These are phyloP conservation scores for Heterotilapia buettikoferi DNA, from an alignment of 2,113 vertebrate species.

Conservation along the genomic window DNA sequence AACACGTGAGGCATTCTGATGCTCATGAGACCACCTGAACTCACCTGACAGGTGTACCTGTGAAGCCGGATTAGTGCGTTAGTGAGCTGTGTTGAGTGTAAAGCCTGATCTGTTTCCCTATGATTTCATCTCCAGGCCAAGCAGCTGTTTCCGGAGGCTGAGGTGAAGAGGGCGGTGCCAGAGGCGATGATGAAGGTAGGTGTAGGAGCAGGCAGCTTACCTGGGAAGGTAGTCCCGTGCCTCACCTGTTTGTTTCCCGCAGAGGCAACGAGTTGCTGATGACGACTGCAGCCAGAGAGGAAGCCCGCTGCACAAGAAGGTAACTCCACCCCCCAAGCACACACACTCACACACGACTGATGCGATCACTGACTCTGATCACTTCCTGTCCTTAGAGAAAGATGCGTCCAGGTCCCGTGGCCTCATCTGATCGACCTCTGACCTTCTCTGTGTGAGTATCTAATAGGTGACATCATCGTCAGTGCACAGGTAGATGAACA, in stretches of 20 bases:
- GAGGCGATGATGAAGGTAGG: constrained; percentile 82
- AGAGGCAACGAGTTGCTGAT: constrained; percentile 81
- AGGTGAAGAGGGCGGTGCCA: constrained; percentile 70
- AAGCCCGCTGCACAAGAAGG: constrained; percentile 88
- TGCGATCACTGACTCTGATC: not conserved
- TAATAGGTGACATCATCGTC: not conserved
- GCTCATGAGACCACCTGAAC: not conserved
- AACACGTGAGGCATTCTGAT: constrained; percentile 76
- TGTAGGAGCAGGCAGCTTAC: not conserved
- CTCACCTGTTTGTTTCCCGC: not conserved
- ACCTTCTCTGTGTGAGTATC: constrained; percentile 57
- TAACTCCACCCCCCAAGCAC: constrained; percentile 19
- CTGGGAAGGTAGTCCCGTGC: not conserved
- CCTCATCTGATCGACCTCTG: constrained; percentile 69
- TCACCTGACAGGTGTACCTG: not conserved
- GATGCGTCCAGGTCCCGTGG: constrained; percentile 78
- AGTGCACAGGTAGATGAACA: not conserved
- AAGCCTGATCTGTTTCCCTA: not conserved
- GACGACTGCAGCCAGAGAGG: constrained; percentile 82
- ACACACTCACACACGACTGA: not conserved
- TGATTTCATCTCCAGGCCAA: constrained; percentile 79
- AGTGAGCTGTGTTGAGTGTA: not conserved
- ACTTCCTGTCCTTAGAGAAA: constrained; percentile 78
- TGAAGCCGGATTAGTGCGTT: not conserved
- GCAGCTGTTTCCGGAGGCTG: constrained; percentile 84